phyloP scores from a whole-genome alignment of 2,888 invertebrate genomes.

The Volucella inanis region DNA sequence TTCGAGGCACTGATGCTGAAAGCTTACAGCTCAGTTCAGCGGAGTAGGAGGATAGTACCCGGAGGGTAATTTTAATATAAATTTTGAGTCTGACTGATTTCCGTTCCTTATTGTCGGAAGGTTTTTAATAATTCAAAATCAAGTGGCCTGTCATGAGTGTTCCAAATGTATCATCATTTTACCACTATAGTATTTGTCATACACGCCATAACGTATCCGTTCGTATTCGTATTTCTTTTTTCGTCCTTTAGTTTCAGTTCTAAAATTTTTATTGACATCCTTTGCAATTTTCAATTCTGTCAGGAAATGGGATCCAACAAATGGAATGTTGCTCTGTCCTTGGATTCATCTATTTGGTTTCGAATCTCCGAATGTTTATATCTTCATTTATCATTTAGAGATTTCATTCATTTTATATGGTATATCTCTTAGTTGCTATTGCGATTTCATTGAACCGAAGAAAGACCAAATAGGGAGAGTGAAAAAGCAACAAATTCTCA shows the following conservation, averaged over 20 bases:
- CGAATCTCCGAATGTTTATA: constrained; percentile 61
- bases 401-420: constrained; percentile 63
- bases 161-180: background rate
- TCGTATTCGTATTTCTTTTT: background rate
- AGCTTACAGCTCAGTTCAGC: no score
- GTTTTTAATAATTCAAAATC: background rate
- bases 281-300: constrained; percentile 53
- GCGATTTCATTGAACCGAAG: constrained; percentile 34
- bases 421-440: constrained; percentile 23
- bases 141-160: background rate
- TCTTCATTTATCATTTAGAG: constrained; percentile 72
- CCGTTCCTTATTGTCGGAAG: background rate
- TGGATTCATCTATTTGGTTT: constrained; percentile 24
- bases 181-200: no score
- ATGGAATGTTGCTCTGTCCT: constrained; percentile 29
- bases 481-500: constrained; percentile 5
- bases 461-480: constrained; percentile 7
- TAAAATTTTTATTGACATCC: constrained; percentile 37
- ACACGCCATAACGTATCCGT: background rate
- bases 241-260: constrained; percentile 24
- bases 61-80: background rate
- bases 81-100: background rate
- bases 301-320: constrained; percentile 56
- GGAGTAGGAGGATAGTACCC: no score
- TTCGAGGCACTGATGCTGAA: no score